Conservation (phyloP, 2,888 invertebrate species). For the Watsonalla cultraria region DNA sequence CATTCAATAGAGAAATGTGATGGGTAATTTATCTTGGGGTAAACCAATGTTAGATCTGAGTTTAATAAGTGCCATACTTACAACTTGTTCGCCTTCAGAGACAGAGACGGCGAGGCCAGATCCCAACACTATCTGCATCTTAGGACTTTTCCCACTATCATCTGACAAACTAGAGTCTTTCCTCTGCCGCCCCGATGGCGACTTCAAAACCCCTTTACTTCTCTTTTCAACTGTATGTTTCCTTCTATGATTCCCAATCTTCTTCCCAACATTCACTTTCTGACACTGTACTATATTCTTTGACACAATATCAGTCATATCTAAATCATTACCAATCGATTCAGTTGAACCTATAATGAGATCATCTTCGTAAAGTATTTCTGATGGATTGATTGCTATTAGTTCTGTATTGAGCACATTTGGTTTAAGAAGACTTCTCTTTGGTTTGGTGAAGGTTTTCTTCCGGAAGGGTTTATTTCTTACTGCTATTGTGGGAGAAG, state of each 20-base stretch:
- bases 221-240: slow-evolving; percentile 57
- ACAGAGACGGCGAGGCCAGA: slow-evolving; percentile 76
- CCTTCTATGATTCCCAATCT: slow-evolving; percentile 65
- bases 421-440: slow-evolving; percentile 37
- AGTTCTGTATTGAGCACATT: slow-evolving; percentile 22
- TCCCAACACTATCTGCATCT: slow-evolving; percentile 72
- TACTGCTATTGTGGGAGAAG: slow-evolving; percentile 62
- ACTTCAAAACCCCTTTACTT: slow-evolving; percentile 50
- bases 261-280: slow-evolving; percentile 48
- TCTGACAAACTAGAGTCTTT: slow-evolving; percentile 59
- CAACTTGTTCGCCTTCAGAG: slow-evolving; percentile 80
- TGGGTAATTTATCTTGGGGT: too few species aligned
- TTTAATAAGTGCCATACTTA: slow-evolving; percentile 31
- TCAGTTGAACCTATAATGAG: slow-evolving; percentile 57
- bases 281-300: slow-evolving; percentile 44
- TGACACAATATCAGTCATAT: slow-evolving; percentile 40
- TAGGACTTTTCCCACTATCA: slow-evolving; percentile 59
- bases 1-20: too few species aligned
- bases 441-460: slow-evolving; percentile 35
- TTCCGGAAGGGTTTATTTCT: slow-evolving; percentile 42
- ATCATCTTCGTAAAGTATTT: slow-evolving; percentile 63
- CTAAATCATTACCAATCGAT: slow-evolving; percentile 50
- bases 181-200: slow-evolving; percentile 47
- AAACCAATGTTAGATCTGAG: neutral
- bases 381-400: slow-evolving; percentile 38